Evolutionary conservation across 23 tunicate species (phyloP).

Genomic region (Halocynthia aurantium): DNA sequence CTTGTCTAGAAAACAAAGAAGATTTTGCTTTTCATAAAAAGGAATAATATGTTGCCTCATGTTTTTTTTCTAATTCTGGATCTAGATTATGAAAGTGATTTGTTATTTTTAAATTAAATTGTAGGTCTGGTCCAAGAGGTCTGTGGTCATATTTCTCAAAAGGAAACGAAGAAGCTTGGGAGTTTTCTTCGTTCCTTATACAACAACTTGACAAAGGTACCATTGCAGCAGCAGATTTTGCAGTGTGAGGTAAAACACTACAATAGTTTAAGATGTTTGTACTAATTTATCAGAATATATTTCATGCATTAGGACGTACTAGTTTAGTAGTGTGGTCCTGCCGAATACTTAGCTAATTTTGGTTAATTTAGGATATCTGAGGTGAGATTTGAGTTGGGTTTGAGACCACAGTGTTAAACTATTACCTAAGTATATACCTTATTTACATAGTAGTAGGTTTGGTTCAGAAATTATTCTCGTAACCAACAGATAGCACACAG

Average conservation of each 20-base stretch:
- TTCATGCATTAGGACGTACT: no score
- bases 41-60: not conserved
- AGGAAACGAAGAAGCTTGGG: constrained; percentile 47
- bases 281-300: no score
- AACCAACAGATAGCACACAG: not conserved
- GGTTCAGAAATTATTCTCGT: no score
- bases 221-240: constrained; percentile 47
- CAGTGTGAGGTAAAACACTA: constrained; percentile 41
- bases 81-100: not conserved
- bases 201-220: constrained; percentile 47
- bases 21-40: not conserved
- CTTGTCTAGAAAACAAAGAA: no score
- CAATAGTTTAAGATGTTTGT: no score
- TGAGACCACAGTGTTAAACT: no score
- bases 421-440: no score
- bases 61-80: not conserved
- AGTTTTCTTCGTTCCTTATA: constrained; percentile 57
- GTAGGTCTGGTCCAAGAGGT: constrained; percentile 72
- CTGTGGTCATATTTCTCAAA: constrained; percentile 1
- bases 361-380: no score
- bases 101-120: not conserved
- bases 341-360: no score
- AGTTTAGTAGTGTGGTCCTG: no score
- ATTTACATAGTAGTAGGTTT: no score
- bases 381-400: no score